Evolutionary conservation across 2,797 vertebrate genomes (phyloP), one percentile per base, ranked within the genome.

Genomic region (Brotula barbata): DNA sequence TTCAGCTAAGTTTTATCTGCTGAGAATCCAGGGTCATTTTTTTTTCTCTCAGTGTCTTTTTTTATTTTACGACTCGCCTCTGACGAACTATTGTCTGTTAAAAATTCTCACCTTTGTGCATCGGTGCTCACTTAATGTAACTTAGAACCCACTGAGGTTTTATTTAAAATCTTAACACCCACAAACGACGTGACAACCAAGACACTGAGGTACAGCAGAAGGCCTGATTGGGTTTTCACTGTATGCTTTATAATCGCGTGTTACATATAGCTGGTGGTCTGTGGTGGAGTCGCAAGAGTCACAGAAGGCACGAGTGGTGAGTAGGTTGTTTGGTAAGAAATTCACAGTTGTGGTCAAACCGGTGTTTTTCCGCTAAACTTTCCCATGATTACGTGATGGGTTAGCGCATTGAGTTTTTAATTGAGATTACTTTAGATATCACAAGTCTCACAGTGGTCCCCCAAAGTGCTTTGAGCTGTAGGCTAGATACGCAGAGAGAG

Each of bases 101-200:
- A 45, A 58, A 36, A 14, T 41, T 58, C 14, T 64, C 71, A 81
- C 65, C 44, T 80, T 62, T 68, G 43, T 34, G 4, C 54, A 46
- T 72, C 48, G 82, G 80, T 74, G 87, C 85, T 82, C 68, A 44
- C 17, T 59, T 80, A 75, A 79, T 77, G 72, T 74, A 79, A 87
- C 59, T 60, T 67, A 75, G 76, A 82, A 71, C 62, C 71, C 64
- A 75, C 45, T 63, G 66, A 68, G 73, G 73, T 84, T 83, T 82
- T 71, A 43, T 67, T 80, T 60, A 70, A 69, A 61, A 61, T 69
- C 23, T 49, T 65, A 1, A 66, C 71, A 62, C 71, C 79, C 71
- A 75, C 71, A 48, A 34, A 13, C n/a, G 78, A 78, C n/a, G 76
- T 84, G 69, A 88, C 60, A 68, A 76, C 59, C 58, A 54, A 82